phyloP scores from a whole-genome alignment of 2,888 invertebrate species.

The Cartodere bifasciata region DNA sequence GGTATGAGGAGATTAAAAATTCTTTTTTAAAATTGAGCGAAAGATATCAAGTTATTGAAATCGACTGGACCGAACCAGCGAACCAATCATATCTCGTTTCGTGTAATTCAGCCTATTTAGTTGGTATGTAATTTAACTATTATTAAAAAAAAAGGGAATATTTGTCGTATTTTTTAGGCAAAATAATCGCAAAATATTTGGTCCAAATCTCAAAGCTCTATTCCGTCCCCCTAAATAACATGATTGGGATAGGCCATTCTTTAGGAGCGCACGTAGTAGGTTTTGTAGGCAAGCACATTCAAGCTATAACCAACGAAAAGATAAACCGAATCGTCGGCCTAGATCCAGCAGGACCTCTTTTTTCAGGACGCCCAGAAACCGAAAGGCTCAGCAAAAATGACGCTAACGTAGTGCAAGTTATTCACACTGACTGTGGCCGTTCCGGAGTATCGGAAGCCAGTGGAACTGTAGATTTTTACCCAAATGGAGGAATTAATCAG shows the following conservation, averaged over 20 bases:
- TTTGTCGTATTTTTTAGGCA: conserved; percentile 8
- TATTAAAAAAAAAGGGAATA: too few relatives aligned
- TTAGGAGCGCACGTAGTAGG: conserved; percentile 18
- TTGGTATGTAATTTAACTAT: too few relatives aligned
- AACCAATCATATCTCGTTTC: conserved; percentile 21
- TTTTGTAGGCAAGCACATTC: conserved; percentile 14
- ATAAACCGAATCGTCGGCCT: conserved; percentile 13
- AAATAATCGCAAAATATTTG: conserved; percentile 8
- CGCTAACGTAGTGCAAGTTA: conserved; percentile 24
- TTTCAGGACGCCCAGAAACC: conserved; percentile 17
- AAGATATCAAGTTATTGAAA: conserved; percentile 18
- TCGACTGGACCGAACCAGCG: conserved; percentile 24
- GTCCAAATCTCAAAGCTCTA: conserved; percentile 1
- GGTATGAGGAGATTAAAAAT: conserved; percentile 22
- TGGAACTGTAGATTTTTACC: conserved; percentile 27
- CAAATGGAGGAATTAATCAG: conserved; percentile 25
- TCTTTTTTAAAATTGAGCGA: conserved; percentile 19
- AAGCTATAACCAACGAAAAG: conserved; percentile 10
- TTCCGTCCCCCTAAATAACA: conserved; percentile 6
- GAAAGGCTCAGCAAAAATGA: conserved; percentile 16
- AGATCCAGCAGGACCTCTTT: conserved; percentile 18
- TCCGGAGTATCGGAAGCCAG: conserved; percentile 20
- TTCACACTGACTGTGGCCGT: conserved; percentile 23
- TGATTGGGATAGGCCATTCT: conserved; percentile 19
- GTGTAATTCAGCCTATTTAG: conserved; percentile 22